These are phyloP conservation scores for Gorsachius magnificus DNA, from an alignment of 2,797 vertebrate genomes.

Conservation along the genomic window DNA sequence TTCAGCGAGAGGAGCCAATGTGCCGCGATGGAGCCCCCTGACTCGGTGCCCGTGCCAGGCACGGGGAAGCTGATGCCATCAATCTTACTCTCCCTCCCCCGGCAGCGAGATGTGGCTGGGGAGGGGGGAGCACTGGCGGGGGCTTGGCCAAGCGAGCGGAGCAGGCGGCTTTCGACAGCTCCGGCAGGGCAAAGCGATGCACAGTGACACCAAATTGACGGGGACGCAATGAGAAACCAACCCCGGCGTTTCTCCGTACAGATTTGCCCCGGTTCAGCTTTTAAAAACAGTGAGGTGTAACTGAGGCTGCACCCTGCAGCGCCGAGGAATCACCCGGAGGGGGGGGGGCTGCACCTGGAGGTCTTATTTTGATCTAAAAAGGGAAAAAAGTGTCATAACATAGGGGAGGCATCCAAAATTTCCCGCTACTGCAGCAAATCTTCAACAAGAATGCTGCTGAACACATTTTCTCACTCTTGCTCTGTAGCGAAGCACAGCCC, in stretches of 20 bases:
- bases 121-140: accelerated
- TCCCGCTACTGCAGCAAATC: neutral
- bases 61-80: neutral
- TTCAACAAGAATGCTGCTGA: neutral
- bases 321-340: neutral
- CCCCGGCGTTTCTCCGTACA: neutral
- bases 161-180: neutral
- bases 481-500: neutral
- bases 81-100: neutral
- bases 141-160: neutral
- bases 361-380: neutral
- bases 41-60: constrained; percentile 17
- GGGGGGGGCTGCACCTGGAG: neutral
- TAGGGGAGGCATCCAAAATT: neutral
- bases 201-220: neutral
- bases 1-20: constrained; percentile 49
- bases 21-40: constrained; percentile 36
- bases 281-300: neutral
- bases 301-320: neutral
- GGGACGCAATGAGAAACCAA: accelerated
- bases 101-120: neutral
- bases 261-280: neutral
- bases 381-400: neutral
- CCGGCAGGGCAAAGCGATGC: neutral
- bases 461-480: neutral